Evolutionary conservation across 2,888 invertebrate genomes (phyloP), one percentile per base, ranked within the genome.

Genomic region (Nemurella pictetii): DNA sequence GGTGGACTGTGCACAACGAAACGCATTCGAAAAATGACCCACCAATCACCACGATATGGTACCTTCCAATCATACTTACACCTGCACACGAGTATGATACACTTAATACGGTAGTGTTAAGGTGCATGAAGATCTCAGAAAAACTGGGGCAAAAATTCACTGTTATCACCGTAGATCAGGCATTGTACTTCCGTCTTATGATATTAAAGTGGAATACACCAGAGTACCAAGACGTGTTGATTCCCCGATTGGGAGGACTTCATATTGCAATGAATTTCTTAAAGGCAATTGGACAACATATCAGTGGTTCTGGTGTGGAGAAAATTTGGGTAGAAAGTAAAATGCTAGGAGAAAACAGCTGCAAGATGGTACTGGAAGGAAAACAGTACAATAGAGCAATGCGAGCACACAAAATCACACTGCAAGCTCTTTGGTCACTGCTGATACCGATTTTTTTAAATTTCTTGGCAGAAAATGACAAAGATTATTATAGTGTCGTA

Each of bases 261-360:
- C 83, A 83, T 28, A 55, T 83, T 36, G 28, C 72, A 72, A 83
- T 83, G 83, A 83, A 83, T 73, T 83, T 83, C 73, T 73, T 83
- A 36, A 83, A 83, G 72, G 55, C 73, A 72, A 55, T 83, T 20
- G 83, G 83, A 28, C 83, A 83, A 25, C 36, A 83, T 28, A 25
- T 28, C 27, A 55, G 20, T 74, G 74, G 74, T 74, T 36, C 35
- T 72, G 83, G 73, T 83, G 72, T 55, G 28, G 55, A 83, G 36
- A 26, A 28, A 72, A 73, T 83, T 26, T 83, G 83, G 55, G 36
- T 83, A 83, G 83, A 83, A 83, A 83, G 55, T 55, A 73, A 83
- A 26, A 55, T 83, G 36, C 73, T 83, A 32, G 83, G 83, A 55
- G 26, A 36, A 35, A 36, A 28, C 26, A 72, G 72, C 28, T 26